Evolutionary conservation across 2,113 vertebrate species (phyloP).

Genomic region (Oreochromis niloticus): DNA sequence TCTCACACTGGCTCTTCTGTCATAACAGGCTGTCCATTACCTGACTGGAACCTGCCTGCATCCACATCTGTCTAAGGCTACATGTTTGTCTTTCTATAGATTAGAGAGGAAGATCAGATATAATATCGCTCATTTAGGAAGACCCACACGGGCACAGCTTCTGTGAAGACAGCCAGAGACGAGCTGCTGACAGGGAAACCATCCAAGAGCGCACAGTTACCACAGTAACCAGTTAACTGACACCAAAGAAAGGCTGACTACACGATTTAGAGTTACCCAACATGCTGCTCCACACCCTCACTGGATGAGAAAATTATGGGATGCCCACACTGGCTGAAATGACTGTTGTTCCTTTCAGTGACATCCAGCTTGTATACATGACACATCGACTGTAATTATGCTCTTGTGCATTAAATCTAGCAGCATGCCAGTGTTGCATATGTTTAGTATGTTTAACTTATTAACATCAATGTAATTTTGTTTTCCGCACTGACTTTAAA

Average conservation of each 20-base stretch:
- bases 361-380: slow-evolving; percentile 31
- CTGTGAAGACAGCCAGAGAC: not conserved
- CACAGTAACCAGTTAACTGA: slow-evolving; percentile 1
- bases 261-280: not conserved
- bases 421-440: not conserved
- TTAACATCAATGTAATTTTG: not conserved
- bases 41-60: not conserved
- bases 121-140: rapidly evolving
- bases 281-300: slow-evolving; percentile 19
- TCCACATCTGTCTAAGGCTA: not conserved
- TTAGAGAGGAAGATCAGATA: not conserved
- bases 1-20: not conserved
- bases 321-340: not conserved
- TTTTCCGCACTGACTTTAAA: not conserved
- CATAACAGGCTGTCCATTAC: not conserved
- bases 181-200: not conserved
- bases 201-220: not conserved
- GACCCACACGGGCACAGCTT: not conserved
- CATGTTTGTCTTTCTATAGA: not conserved
- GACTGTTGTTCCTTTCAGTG: slow-evolving; percentile 29
- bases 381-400: slow-evolving; percentile 15
- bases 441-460: not conserved
- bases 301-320: slow-evolving; percentile 35
- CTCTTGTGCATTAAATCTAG: not conserved
- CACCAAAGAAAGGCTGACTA: slow-evolving; percentile 17